A percentile compares a stretch with the other conserved stretches of the same genome.
Evolutionary conservation across 2,797 vertebrate species (phyloP).

Genomic region (Botia kubotai): DNA sequence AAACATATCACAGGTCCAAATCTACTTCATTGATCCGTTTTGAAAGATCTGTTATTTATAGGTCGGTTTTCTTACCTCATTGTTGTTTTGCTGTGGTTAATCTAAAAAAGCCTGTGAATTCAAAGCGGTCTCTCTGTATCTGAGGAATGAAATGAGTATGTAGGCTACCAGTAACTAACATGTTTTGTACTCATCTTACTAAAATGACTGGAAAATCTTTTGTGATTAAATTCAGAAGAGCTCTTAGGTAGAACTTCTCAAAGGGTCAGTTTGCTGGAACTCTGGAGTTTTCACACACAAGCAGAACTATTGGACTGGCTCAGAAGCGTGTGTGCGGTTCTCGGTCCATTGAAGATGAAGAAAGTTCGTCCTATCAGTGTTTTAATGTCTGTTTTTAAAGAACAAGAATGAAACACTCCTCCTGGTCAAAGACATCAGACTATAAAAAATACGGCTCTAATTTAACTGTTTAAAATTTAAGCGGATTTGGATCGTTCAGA

Average conservation of each 20-base stretch:
- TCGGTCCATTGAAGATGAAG: no score
- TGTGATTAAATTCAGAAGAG: constrained; percentile 26
- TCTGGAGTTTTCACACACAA: neutral
- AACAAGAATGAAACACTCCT: no score
- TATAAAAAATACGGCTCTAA: no score
- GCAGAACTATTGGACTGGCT: neutral
- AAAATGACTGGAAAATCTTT: constrained; percentile 41
- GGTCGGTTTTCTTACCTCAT: neutral
- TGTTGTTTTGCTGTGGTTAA: neutral
- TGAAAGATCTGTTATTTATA: neutral
- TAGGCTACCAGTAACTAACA: constrained; percentile 14
- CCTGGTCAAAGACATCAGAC: no score
- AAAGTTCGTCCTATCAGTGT: no score
- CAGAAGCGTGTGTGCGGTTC: neutral
- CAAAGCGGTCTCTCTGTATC: neutral
- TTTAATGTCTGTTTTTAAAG: no score
- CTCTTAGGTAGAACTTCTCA: neutral
- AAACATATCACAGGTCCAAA: neutral
- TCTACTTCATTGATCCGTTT: neutral
- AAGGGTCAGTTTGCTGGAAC: neutral
- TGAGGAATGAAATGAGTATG: constrained; percentile 43
- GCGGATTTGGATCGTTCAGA: no score
- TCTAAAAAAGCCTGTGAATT: neutral
- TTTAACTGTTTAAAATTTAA: no score
- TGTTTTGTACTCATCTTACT: neutral